Percentiles rank a stretch among this genome's conserved stretches.
Conservation (phyloP, 2,888 invertebrate genomes). For the Ennomos quercinarius region DNA sequence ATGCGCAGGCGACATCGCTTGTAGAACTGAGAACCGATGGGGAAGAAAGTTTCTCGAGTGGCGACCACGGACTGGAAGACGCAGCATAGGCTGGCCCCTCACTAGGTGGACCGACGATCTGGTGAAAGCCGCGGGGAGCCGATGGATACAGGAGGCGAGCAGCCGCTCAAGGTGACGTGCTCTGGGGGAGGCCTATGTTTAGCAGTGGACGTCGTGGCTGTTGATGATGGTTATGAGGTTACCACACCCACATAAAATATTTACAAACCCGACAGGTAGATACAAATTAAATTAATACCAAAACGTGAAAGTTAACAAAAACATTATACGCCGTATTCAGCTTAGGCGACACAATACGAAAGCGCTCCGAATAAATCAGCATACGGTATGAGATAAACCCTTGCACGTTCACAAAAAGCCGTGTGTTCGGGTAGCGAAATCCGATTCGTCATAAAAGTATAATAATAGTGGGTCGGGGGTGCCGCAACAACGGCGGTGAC, state of each 20-base stretch:
- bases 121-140: too few species aligned
- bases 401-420: conserved; percentile 65
- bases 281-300: conserved; percentile 16
- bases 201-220: too few species aligned
- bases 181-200: too few species aligned
- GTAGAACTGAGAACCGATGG: too few species aligned
- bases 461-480: conserved; percentile 83
- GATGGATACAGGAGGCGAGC: too few species aligned
- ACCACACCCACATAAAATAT: conserved; percentile 16
- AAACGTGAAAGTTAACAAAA: conserved; percentile 23
- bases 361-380: conserved; percentile 45
- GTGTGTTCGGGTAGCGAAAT: conserved; percentile 74
- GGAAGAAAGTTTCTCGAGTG: too few species aligned
- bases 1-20: too few species aligned
- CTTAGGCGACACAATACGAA: conserved; percentile 42
- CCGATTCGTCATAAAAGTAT: conserved; percentile 85
- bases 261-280: conserved; percentile 7
- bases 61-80: too few species aligned
- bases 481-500: conserved; percentile 83
- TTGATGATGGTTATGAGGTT: too few species aligned
- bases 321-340: conserved; percentile 34
- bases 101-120: too few species aligned
- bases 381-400: conserved; percentile 51
- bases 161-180: too few species aligned
- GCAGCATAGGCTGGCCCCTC: too few species aligned